These are phyloP conservation scores for Aproaerema taeniolella DNA, from an alignment of 2,888 invertebrate genomes.

Conservation along the genomic window DNA sequence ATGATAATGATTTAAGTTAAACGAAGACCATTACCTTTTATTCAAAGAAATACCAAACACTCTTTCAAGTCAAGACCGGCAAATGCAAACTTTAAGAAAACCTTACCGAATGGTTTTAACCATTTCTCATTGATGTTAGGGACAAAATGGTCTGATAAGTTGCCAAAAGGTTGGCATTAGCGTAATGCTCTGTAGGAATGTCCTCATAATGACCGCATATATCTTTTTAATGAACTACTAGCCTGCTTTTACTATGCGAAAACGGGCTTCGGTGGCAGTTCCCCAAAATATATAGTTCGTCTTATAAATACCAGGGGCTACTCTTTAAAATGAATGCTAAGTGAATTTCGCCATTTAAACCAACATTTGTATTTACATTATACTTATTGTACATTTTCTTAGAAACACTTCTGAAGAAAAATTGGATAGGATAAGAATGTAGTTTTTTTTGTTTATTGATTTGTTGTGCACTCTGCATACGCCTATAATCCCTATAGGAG, in stretches of 20 bases:
- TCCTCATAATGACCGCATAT: slow-evolving; percentile 64
- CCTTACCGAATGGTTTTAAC: no score
- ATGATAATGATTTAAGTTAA: no score
- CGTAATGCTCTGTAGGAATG: slow-evolving; percentile 47
- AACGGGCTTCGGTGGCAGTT: slow-evolving; percentile 45
- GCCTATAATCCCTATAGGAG: no score
- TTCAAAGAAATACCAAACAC: no score
- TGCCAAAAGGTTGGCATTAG: slow-evolving; percentile 41
- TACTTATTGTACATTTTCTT: background rate
- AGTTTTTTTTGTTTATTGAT: no score
- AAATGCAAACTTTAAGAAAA: no score
- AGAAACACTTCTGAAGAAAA: no score
- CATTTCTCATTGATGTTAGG: slow-evolving; percentile 19
- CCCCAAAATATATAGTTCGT: slow-evolving; percentile 45
- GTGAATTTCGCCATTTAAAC: slow-evolving; percentile 49
- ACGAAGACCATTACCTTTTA: no score
- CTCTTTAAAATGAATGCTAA: slow-evolving; percentile 39
- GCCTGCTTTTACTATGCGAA: slow-evolving; percentile 51
- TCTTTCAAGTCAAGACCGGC: no score
- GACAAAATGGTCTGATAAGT: slow-evolving; percentile 37
- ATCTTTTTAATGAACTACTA: slow-evolving; percentile 70
- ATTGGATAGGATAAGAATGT: no score
- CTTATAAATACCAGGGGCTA: slow-evolving; percentile 41
- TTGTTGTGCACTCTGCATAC: no score
- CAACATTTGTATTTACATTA: slow-evolving; percentile 23